phyloP scores from a whole-genome alignment of 2,113 vertebrate genomes.

The Micromys minutus region DNA sequence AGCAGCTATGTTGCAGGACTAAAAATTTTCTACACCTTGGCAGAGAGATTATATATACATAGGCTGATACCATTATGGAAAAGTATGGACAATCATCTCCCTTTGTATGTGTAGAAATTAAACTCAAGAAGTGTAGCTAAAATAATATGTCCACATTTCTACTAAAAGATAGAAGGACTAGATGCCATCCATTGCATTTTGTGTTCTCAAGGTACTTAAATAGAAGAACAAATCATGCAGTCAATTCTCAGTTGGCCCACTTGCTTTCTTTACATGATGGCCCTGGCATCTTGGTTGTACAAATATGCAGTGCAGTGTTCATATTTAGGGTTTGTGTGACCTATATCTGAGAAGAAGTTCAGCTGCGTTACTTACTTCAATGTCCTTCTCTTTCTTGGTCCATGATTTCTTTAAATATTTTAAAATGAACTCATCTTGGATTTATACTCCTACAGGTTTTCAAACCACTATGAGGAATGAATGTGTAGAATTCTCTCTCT shows the following conservation, averaged over 20 bases:
- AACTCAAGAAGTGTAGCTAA: not conserved
- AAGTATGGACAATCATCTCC: not conserved
- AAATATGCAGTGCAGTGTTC: not conserved
- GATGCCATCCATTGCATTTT: not conserved
- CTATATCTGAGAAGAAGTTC: not conserved
- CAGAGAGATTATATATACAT: not conserved
- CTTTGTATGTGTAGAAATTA: not conserved
- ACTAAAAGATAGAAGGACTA: not conserved
- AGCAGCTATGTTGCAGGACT: too few species aligned
- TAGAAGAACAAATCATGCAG: not conserved
- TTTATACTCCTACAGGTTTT: not conserved
- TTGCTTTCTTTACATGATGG: not conserved
- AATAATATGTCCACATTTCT: not conserved
- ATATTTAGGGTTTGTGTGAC: not conserved
- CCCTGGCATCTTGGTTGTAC: not conserved
- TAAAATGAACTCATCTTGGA: not conserved
- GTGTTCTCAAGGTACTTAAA: not conserved
- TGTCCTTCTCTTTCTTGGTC: not conserved
- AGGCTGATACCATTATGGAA: not conserved
- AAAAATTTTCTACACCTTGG: not conserved
- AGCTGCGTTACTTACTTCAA: not conserved
- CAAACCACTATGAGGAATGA: not conserved
- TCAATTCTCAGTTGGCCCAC: not conserved
- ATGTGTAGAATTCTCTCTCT: not conserved
- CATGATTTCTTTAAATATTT: not conserved